Conservation (phyloP, 1,140 invertebrate species). For the Stratiolaelaps scimitus region DNA sequence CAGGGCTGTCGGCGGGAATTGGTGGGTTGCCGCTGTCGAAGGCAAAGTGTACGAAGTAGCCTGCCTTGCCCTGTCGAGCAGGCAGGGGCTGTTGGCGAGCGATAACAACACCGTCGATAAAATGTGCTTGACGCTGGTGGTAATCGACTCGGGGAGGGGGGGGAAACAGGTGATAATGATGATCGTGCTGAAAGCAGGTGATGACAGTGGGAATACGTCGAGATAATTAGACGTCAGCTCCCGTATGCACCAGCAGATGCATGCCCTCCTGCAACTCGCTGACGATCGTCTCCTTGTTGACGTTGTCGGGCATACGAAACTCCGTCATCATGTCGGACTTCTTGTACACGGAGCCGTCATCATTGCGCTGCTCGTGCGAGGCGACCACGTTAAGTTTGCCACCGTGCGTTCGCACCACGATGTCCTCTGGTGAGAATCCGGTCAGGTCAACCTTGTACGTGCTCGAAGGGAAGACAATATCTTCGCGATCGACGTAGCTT, state of each 20-base stretch:
- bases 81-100: too few relatives aligned
- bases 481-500: slow-evolving; percentile 20
- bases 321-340: slow-evolving; percentile 12
- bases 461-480: slow-evolving; percentile 14
- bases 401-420: slow-evolving; percentile 18
- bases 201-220: too few relatives aligned
- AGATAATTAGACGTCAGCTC: neutral
- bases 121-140: too few relatives aligned
- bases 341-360: slow-evolving; percentile 9
- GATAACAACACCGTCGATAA: too few relatives aligned
- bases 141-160: too few relatives aligned
- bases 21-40: too few relatives aligned
- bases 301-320: slow-evolving; percentile 6
- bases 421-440: slow-evolving; percentile 13
- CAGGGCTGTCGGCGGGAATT: too few relatives aligned
- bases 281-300: slow-evolving; percentile 6
- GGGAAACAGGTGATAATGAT: too few relatives aligned
- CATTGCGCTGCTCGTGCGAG: slow-evolving; percentile 25
- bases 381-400: slow-evolving; percentile 9
- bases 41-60: too few relatives aligned
- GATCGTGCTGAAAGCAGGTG: too few relatives aligned
- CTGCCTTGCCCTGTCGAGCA: too few relatives aligned
- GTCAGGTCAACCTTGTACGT: slow-evolving; percentile 2
- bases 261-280: slow-evolving; percentile 19
- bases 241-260: slow-evolving; percentile 24